Conservation (phyloP, 2,113 vertebrate species). For the Hippoglossus stenolepis region DNA sequence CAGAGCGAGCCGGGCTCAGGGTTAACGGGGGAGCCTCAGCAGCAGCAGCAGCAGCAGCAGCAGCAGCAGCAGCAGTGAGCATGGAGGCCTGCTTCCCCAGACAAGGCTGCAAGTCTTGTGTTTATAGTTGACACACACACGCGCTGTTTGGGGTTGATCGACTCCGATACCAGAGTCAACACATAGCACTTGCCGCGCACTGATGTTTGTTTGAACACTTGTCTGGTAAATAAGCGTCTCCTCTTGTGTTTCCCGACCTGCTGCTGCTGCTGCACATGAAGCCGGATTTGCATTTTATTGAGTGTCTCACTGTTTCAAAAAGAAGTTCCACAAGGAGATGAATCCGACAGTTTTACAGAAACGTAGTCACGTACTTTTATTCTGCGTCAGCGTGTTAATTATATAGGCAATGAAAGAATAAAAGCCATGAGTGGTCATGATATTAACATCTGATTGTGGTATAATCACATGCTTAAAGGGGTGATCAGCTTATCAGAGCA, state of each 20-base stretch:
- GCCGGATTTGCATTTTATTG: not conserved
- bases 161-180: constrained; percentile 67
- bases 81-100: constrained; percentile 34
- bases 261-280: constrained; percentile 4
- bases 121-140: constrained; percentile 76
- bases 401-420: not conserved
- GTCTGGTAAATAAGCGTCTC: constrained; percentile 37
- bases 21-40: constrained; percentile 26
- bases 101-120: constrained; percentile 51
- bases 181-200: constrained; percentile 36
- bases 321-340: not conserved
- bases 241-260: constrained; percentile 19
- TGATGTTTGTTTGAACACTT: constrained; percentile 62
- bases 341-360: not conserved
- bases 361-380: no score
- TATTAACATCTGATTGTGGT: constrained; percentile 46
- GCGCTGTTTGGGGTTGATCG: constrained; percentile 71
- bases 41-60: not conserved
- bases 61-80: constrained; percentile 6
- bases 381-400: no score
- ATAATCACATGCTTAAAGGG: constrained; percentile 62
- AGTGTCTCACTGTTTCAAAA: not conserved
- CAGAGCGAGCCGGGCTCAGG: not conserved
- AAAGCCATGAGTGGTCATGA: constrained; percentile 27
- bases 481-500: constrained; percentile 67